These are phyloP conservation scores for Xenopus borealis DNA, from an alignment of 2,113 vertebrate genomes.

Conservation along the genomic window DNA sequence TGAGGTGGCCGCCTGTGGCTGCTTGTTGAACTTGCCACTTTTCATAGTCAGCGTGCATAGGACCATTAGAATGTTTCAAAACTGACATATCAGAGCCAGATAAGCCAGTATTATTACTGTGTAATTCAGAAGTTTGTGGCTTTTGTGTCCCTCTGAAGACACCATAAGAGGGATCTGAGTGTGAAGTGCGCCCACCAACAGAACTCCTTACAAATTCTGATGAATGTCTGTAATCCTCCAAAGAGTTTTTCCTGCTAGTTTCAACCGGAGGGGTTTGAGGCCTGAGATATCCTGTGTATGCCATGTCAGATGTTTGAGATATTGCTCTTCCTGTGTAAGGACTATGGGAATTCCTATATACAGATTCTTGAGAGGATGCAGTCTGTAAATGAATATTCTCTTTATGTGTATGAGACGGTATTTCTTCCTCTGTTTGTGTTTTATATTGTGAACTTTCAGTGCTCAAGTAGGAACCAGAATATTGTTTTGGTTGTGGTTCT, in stretches of 20 bases:
- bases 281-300: background rate
- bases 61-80: background rate
- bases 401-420: background rate
- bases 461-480: background rate
- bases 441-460: background rate
- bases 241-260: background rate
- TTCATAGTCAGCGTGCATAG: background rate
- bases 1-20: slow-evolving; percentile 39
- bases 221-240: background rate
- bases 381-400: background rate
- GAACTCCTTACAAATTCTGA: background rate
- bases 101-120: background rate
- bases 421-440: slow-evolving; percentile 12
- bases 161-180: background rate
- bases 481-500: slow-evolving; percentile 17
- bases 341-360: background rate
- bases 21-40: background rate
- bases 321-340: background rate
- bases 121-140: background rate
- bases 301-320: background rate
- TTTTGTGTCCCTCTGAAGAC: background rate
- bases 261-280: background rate
- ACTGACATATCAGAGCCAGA: background rate
- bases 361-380: background rate
- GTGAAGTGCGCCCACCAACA: background rate